These are phyloP conservation scores for Mustela nigripes DNA, from an alignment of 2,113 vertebrate genomes.

Conservation along the genomic window DNA sequence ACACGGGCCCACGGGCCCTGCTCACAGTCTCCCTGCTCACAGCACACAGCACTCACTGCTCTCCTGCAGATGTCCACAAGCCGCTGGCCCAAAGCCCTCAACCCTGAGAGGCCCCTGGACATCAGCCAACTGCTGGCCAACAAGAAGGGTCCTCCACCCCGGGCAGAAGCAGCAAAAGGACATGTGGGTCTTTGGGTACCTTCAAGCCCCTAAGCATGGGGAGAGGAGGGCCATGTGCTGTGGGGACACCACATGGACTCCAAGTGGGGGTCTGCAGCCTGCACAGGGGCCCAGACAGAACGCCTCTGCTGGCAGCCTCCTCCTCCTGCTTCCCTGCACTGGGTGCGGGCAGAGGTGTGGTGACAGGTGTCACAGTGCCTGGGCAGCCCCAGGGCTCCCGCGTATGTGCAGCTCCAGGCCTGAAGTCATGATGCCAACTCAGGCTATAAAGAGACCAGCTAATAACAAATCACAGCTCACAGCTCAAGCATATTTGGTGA, in stretches of 20 bases:
- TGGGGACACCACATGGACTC: background rate
- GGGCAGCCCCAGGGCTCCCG: background rate
- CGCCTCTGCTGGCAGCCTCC: background rate
- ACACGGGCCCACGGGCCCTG: fast-evolving
- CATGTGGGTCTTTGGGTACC: background rate
- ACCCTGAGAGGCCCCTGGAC: background rate
- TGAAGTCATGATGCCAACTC: background rate
- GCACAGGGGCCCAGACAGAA: background rate
- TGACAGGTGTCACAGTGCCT: fast-evolving
- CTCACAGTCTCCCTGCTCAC: background rate
- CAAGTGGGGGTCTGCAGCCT: background rate
- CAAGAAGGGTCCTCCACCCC: background rate
- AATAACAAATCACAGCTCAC: background rate
- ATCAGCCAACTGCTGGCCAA: background rate
- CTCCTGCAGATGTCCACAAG: background rate
- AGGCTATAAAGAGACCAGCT: background rate
- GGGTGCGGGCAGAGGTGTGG: fast-evolving
- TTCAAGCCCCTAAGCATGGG: background rate
- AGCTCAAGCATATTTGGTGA: background rate
- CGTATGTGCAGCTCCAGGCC: background rate
- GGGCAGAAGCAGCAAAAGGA: background rate
- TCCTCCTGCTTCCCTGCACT: background rate
- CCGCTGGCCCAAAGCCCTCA: background rate
- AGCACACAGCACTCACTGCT: background rate
- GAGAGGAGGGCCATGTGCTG: background rate